A percentile compares a stretch with the other conserved stretches of the same genome.
phyloP scores from a whole-genome alignment of 2,113 vertebrate species.

The Ia io region DNA sequence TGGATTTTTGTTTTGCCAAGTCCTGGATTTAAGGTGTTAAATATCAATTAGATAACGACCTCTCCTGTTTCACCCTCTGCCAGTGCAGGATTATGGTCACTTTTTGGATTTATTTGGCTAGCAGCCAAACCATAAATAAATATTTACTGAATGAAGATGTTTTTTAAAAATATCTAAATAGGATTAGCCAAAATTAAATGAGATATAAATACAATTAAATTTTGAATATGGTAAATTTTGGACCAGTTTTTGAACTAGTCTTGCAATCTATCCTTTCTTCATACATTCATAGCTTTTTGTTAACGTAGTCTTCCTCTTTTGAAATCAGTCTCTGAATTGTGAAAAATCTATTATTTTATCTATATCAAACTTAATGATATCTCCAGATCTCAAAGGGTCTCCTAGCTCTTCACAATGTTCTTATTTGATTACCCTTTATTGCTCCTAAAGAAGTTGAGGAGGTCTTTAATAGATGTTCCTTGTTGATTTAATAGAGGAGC shows the following conservation, averaged over 20 bases:
- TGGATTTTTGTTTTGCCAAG: background rate
- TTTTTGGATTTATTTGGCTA: background rate
- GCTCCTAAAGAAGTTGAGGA: background rate
- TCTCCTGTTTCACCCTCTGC: background rate
- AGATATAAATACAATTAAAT: background rate
- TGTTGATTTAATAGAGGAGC: background rate
- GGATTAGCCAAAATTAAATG: background rate
- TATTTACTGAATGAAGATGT: background rate
- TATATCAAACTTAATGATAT: background rate
- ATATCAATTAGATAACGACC: background rate
- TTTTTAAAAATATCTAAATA: background rate
- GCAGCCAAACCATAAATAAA: background rate
- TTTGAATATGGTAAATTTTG: background rate
- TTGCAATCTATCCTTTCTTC: background rate
- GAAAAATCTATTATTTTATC: background rate
- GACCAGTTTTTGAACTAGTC: background rate
- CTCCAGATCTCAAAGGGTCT: background rate
- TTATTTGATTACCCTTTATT: background rate
- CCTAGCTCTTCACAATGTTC: background rate
- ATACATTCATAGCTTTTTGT: background rate
- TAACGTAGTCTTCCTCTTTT: background rate
- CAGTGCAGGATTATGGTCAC: background rate
- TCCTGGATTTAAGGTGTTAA: background rate
- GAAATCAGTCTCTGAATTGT: background rate
- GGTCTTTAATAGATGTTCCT: background rate